Percentiles rank a stretch among this genome's conserved stretches.
These are phyloP conservation scores for Dendrolimus kikuchii DNA, from an alignment of 1,140 invertebrate genomes.

Conservation along the genomic window DNA sequence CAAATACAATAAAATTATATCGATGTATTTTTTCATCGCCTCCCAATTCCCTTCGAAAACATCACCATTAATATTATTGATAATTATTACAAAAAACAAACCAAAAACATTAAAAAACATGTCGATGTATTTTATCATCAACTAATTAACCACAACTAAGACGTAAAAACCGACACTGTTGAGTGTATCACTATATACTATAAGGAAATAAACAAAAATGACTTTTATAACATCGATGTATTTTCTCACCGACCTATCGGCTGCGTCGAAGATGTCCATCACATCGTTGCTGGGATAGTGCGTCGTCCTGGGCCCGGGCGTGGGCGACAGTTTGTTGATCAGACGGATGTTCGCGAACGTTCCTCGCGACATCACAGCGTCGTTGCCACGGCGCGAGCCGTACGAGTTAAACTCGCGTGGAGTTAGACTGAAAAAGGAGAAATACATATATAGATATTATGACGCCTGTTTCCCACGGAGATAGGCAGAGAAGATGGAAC, in stretches of 20 bases:
- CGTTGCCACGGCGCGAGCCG: slow-evolving; percentile 96
- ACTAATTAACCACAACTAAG: too few species aligned
- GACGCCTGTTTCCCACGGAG: not conserved
- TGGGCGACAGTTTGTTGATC: slow-evolving; percentile 91
- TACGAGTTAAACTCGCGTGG: slow-evolving; percentile 98
- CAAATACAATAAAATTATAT: not conserved
- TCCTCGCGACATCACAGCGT: slow-evolving; percentile 96
- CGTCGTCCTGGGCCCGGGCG: slow-evolving; percentile 90
- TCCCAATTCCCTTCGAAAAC: not conserved
- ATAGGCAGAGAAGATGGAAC: too few species aligned
- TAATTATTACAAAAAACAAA: too few species aligned
- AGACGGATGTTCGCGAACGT: slow-evolving; percentile 99
- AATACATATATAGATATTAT: not conserved
- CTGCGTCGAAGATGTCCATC: slow-evolving; percentile 98
- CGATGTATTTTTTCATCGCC: not conserved
- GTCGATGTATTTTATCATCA: too few species aligned
- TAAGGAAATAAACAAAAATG: too few species aligned
- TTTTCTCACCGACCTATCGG: slow-evolving; percentile 79
- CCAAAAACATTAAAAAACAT: too few species aligned
- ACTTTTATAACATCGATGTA: too few species aligned
- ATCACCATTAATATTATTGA: not conserved
- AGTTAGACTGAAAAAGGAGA: slow-evolving; percentile 76
- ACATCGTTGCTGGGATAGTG: slow-evolving; percentile 92
- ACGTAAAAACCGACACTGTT: too few species aligned
- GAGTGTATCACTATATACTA: too few species aligned